Percentiles rank a stretch among this genome's conserved stretches.
Conservation (phyloP, 2,888 invertebrate genomes). For the Thysanoteuthis rhombus region DNA sequence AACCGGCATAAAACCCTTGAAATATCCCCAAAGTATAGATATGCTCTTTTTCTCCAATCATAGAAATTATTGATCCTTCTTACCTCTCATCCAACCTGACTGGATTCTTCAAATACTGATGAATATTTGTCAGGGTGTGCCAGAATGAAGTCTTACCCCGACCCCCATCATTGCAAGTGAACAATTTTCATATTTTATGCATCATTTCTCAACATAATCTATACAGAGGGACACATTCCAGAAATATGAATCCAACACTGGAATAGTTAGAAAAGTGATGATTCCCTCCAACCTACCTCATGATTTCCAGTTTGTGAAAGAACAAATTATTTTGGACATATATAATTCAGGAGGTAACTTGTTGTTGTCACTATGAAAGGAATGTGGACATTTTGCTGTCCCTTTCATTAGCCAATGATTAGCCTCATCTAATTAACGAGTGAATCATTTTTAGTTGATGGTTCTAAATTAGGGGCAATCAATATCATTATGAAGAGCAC, state of each 20-base stretch:
- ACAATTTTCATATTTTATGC: neutral
- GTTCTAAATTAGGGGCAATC: neutral
- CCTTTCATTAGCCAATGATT: neutral
- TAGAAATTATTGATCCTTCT: too few species aligned
- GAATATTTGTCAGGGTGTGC: too few species aligned
- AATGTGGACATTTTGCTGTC: neutral
- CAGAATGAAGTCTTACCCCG: too few species aligned
- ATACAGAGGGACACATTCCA: neutral
- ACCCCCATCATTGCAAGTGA: too few species aligned
- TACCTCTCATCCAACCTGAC: too few species aligned
- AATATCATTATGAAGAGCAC: neutral
- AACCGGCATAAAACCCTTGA: too few species aligned
- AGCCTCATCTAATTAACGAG: neutral
- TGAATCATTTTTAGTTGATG: neutral
- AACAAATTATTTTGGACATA: too few species aligned
- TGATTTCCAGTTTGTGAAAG: too few species aligned
- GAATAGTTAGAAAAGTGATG: neutral
- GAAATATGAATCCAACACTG: neutral
- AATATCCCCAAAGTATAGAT: too few species aligned
- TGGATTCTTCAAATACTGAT: too few species aligned
- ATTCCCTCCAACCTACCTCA: too few species aligned
- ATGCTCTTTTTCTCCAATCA: too few species aligned
- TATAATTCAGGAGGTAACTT: neutral
- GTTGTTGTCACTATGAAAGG: neutral
- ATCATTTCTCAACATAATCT: neutral